A percentile compares a stretch with the other conserved stretches of the same genome.
These are phyloP conservation scores for Pemphigus obesinymphae DNA, from an alignment of 1,140 invertebrate species.

Conservation along the genomic window DNA sequence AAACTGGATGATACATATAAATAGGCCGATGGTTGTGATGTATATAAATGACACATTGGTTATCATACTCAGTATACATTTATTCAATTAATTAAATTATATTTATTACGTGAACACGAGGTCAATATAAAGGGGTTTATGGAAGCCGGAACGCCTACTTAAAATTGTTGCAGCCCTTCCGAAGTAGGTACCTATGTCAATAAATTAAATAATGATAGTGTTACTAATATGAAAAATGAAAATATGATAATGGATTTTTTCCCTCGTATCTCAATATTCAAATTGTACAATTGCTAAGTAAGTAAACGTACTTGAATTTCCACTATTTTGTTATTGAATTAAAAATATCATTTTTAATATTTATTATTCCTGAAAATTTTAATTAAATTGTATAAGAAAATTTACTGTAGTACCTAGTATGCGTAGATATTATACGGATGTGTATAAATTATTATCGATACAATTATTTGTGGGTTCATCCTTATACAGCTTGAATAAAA, in stretches of 20 bases:
- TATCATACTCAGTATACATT: not conserved
- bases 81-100: not conserved
- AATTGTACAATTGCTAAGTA: no score
- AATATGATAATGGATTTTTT: no score
- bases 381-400: not conserved
- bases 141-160: not conserved
- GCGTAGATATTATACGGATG: no score
- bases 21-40: no score
- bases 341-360: not conserved
- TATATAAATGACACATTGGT: not conserved
- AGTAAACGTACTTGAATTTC: no score
- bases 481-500: not conserved
- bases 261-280: no score
- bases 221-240: no score
- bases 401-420: no score
- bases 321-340: no score
- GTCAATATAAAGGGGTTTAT: not conserved
- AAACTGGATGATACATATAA: no score
- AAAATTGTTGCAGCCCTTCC: not conserved
- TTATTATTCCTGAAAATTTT: not conserved
- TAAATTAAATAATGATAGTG: slow-evolving; percentile 11
- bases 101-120: not conserved
- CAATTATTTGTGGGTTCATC: not conserved
- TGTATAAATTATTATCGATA: not conserved
- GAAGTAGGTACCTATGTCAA: no score